These are phyloP conservation scores for Podarcis muralis DNA, from an alignment of 2,113 vertebrate genomes.

Conservation along the genomic window DNA sequence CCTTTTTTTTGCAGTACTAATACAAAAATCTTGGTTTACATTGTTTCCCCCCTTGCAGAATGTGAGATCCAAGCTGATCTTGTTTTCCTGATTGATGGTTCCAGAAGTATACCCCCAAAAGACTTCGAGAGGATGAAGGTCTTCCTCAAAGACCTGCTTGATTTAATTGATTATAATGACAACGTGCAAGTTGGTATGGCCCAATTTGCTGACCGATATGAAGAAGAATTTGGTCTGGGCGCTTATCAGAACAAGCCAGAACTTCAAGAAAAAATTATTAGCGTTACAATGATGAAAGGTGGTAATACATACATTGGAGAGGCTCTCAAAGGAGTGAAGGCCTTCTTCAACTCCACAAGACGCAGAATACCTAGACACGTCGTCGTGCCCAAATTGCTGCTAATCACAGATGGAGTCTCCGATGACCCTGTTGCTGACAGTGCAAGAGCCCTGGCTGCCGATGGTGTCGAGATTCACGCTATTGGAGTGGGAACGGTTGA, in stretches of 20 bases:
- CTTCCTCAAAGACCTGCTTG: slow-evolving; percentile 58
- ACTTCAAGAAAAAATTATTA: slow-evolving; percentile 43
- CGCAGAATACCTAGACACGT: slow-evolving; percentile 51
- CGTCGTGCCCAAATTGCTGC: slow-evolving; percentile 57
- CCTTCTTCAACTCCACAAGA: slow-evolving; percentile 37
- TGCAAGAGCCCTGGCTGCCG: slow-evolving; percentile 59
- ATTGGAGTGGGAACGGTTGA: slow-evolving; percentile 61
- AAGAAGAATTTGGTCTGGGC: slow-evolving; percentile 44
- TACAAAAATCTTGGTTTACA: not conserved
- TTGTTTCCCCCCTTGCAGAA: slow-evolving; percentile 49
- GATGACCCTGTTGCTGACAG: slow-evolving; percentile 57
- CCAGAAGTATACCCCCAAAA: slow-evolving; percentile 51
- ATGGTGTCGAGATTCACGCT: slow-evolving; percentile 60
- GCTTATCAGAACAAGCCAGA: not conserved
- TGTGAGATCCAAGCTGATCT: slow-evolving; percentile 67
- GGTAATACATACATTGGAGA: slow-evolving; percentile 45
- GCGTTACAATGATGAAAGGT: slow-evolving; percentile 48
- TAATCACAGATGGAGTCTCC: slow-evolving; percentile 71
- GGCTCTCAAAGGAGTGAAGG: slow-evolving; percentile 42
- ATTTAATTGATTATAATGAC: slow-evolving; percentile 55
- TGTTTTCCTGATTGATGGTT: slow-evolving; percentile 74
- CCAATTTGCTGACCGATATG: slow-evolving; percentile 63
- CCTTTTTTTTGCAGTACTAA: not conserved
- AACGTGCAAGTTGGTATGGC: slow-evolving; percentile 62
- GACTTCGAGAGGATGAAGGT: slow-evolving; percentile 65